phyloP scores from a whole-genome alignment of 1,140 invertebrate species.

The Zaprionus davidi region DNA sequence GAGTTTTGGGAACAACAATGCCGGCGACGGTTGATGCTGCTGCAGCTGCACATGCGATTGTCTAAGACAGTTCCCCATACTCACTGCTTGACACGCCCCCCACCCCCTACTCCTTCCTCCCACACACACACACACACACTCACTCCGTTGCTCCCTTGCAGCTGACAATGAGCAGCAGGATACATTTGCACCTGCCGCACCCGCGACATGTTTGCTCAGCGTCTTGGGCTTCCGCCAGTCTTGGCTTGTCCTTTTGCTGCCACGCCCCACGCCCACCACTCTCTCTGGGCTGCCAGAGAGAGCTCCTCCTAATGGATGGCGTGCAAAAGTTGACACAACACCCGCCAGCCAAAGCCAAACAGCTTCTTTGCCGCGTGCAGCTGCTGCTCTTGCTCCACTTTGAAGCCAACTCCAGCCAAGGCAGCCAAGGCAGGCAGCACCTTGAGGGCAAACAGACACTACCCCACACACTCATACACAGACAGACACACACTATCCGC shows the following conservation, averaged over 20 bases:
- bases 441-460: conserved; percentile 37
- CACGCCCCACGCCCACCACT: neutral
- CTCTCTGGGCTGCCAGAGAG: neutral
- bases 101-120: neutral
- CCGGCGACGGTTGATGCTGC: conserved; percentile 18
- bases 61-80: conserved; percentile 60
- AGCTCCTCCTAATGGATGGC: conserved; percentile 62
- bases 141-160: conserved; percentile 31
- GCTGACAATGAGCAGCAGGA: conserved; percentile 78
- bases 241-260: conserved; percentile 20
- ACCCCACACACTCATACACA: neutral
- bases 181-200: conserved; percentile 73
- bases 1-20: conserved; percentile 83
- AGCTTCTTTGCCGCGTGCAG: conserved; percentile 66
- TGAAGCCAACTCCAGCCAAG: conserved; percentile 20
- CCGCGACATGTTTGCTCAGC: conserved; percentile 72
- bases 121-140: neutral
- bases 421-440: conserved; percentile 26
- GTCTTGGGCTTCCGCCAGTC: conserved; percentile 52
- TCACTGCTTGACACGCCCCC: neutral
- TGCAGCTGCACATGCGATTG: conserved; percentile 73
- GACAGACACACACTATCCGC: neutral
- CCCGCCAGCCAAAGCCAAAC: conserved; percentile 66
- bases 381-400: conserved; percentile 53
- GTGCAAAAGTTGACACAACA: conserved; percentile 82